A percentile compares a stretch with the other conserved stretches of the same genome.
Evolutionary conservation across 2,888 invertebrate genomes (phyloP).

Genomic region (Petrolisthes cinctipes): DNA sequence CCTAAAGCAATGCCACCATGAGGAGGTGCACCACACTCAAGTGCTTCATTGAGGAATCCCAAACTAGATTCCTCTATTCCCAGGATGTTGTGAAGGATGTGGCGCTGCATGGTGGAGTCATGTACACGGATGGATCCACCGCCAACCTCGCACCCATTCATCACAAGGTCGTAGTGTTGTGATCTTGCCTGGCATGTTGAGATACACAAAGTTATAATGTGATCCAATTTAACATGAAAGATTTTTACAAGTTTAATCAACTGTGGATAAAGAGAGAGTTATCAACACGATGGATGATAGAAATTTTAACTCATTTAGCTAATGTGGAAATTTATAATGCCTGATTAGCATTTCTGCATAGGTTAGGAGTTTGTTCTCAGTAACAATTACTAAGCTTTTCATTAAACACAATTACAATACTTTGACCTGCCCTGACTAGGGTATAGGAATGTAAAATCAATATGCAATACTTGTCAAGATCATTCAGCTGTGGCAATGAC

Average conservation of each 20-base stretch:
- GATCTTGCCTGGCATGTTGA: conserved; percentile 75
- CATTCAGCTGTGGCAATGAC: background rate
- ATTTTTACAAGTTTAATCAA: background rate
- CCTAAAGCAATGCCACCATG: conserved; percentile 98
- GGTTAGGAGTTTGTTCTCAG: too few relatives aligned
- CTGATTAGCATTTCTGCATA: too few relatives aligned
- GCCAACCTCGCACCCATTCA: conserved; percentile 95
- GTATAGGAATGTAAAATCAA: too few relatives aligned
- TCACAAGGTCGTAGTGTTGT: conserved; percentile 93
- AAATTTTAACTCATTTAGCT: too few relatives aligned
- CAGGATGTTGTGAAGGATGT: conserved; percentile 81
- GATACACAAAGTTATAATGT: background rate
- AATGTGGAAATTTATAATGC: too few relatives aligned
- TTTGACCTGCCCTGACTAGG: too few relatives aligned
- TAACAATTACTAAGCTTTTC: too few relatives aligned
- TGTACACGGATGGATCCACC: conserved; percentile 98
- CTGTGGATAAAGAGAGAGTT: background rate
- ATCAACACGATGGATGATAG: too few relatives aligned
- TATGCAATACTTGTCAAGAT: too few relatives aligned
- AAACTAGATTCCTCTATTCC: conserved; percentile 78
- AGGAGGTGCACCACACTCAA: conserved; percentile 94
- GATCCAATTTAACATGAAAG: background rate
- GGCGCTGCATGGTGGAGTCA: conserved; percentile 81
- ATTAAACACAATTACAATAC: too few relatives aligned
- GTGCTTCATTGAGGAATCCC: conserved; percentile 88